phyloP scores from a whole-genome alignment of 1,140 invertebrate species.

The Magallana gigas region DNA sequence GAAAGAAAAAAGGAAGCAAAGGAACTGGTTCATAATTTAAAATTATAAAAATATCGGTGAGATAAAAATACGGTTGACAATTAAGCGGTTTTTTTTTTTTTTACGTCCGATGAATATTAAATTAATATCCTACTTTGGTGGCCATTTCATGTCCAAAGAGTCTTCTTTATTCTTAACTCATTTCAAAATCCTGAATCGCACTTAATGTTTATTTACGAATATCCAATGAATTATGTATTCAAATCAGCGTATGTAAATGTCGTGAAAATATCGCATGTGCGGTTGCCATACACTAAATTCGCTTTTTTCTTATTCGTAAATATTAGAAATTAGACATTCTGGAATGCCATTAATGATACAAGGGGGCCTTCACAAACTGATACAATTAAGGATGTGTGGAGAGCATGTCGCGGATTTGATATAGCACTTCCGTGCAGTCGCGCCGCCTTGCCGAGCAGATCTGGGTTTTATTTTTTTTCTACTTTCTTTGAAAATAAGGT shows the following conservation, averaged over 20 bases:
- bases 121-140: not conserved
- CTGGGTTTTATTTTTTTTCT: not conserved
- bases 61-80: too few species aligned
- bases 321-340: slow-evolving; percentile 19
- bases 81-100: too few species aligned
- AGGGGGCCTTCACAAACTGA: not conserved
- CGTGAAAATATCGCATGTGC: not conserved
- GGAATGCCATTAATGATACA: not conserved
- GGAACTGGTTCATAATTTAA: too few species aligned
- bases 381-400: slow-evolving; percentile 26
- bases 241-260: slow-evolving; percentile 1
- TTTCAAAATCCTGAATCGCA: not conserved
- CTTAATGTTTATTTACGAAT: slow-evolving; percentile 14
- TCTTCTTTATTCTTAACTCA: not conserved
- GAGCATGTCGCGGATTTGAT: slow-evolving; percentile 8
- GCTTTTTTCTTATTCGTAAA: slow-evolving; percentile 12
- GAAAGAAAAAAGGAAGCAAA: too few species aligned
- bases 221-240: slow-evolving; percentile 22
- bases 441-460: not conserved
- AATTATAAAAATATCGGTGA: too few species aligned
- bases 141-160: not conserved
- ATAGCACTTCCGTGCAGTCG: slow-evolving; percentile 7
- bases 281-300: not conserved
- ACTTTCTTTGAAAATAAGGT: not conserved
- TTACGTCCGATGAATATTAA: too few species aligned